Evolutionary conservation across 2,113 vertebrate genomes (phyloP), one percentile per base, ranked within the genome.

Genomic region (Phasianus colchicus): DNA sequence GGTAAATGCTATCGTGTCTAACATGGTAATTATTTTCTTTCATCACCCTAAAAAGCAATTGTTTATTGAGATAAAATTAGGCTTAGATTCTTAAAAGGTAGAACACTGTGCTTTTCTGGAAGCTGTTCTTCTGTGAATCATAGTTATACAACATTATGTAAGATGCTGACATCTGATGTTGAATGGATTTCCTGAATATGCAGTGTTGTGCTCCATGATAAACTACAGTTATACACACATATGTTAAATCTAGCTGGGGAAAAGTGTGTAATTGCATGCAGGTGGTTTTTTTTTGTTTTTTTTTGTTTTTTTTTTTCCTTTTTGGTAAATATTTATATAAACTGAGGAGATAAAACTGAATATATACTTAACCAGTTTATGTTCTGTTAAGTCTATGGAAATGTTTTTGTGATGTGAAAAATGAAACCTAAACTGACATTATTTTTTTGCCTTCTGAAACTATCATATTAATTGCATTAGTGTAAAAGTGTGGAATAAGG

Each of bases 401-500:
- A 78, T 82, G 29, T 81, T 96, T 95, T 91, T 67, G 90, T 95
- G 69, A 83, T 82, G 11, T 85, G 94, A 86, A 87, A 81, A 90
- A 83, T 90, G 88, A 95, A 97, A 87, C 38, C 45, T 93, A 87
- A 96, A 66, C 20, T 19, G 71, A 76, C 89, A 91, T 77, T 87
- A 52, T 52, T 58, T 92, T 79, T 63, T 75, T 92, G 80, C 47
- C 89, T 91, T 91, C 76, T 92, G 74, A 83, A 89, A 63, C 69
- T 76, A 78, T 97, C 36, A 19, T 91, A 71, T 94, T 93, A 92
- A 93, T 90, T 70, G 70, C 50, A 69, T 71, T 96, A 95, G 52
- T 93, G 66, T 93, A 94, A 96, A 97, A 92, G 69, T 92, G 78
- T 67, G 60, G 52, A 80, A 74, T 89, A 95, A 96, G 91, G 92